Percentiles rank a stretch among this genome's conserved stretches.
Conservation (phyloP, 2,113 vertebrate genomes). For the Crotalus helleri region DNA sequence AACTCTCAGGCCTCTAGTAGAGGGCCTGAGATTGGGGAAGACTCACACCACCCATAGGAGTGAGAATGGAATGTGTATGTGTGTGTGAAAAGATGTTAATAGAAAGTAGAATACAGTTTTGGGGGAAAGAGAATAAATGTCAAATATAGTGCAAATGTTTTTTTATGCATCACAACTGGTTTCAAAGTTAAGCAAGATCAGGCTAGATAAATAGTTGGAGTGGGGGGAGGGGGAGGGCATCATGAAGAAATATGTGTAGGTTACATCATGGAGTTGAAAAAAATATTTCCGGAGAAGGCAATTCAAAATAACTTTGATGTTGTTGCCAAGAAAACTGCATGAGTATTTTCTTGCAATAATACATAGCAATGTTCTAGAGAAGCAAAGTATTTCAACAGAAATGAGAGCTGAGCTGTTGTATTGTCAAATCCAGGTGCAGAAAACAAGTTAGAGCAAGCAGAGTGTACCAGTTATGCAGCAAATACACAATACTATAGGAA, state of each 20-base stretch:
- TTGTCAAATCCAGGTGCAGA: too few relatives aligned
- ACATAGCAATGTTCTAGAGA: too few relatives aligned
- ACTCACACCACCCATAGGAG: too few relatives aligned
- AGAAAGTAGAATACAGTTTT: background rate
- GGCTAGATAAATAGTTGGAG: background rate
- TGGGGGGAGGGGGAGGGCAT: background rate
- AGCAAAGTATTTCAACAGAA: too few relatives aligned
- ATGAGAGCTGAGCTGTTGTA: too few relatives aligned
- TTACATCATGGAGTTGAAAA: background rate
- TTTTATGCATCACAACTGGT: background rate
- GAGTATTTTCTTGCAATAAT: too few relatives aligned
- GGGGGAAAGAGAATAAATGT: background rate
- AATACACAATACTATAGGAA: too few relatives aligned
- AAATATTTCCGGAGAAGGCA: background rate
- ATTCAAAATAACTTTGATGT: background rate
- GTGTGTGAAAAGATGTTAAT: background rate
- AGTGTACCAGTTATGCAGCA: too few relatives aligned
- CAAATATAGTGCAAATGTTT: background rate
- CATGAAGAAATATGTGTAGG: background rate
- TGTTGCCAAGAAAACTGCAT: background rate
- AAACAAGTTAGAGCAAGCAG: too few relatives aligned
- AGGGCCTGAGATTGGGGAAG: too few relatives aligned
- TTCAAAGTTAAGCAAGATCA: background rate
- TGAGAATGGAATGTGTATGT: too few relatives aligned
- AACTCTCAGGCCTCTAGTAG: too few relatives aligned